A percentile compares a stretch with the other conserved stretches of the same genome.
phyloP scores from a whole-genome alignment of 37 sponge, comb jelly and placozoan genomes.

The Aphrocallistes beatrix region DNA sequence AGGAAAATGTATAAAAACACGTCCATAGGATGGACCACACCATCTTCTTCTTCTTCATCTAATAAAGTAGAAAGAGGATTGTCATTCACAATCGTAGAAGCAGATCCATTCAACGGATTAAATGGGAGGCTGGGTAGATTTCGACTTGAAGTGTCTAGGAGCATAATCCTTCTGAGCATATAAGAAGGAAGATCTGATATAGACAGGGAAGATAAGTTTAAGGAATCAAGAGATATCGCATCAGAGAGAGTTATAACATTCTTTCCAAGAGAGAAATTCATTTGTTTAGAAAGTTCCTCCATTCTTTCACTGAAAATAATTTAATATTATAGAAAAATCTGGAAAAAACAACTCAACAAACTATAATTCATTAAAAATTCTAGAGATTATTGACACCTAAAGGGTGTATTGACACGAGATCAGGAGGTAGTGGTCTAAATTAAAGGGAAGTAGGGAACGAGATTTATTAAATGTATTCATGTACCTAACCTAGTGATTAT shows the following conservation, averaged over 20 bases:
- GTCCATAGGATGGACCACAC: slow-evolving; percentile 7
- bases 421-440: too few relatives aligned
- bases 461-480: too few relatives aligned
- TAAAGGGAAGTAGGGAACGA: too few relatives aligned
- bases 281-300: neutral
- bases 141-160: neutral
- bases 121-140: neutral
- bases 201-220: neutral
- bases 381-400: too few relatives aligned
- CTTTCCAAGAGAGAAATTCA: neutral
- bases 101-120: neutral
- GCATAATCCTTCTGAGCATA: neutral
- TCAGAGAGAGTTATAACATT: neutral
- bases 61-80: neutral
- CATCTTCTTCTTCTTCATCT: neutral
- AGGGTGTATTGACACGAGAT: too few relatives aligned
- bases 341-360: too few relatives aligned
- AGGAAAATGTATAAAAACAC: neutral
- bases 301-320: too few relatives aligned
- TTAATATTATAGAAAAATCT: too few relatives aligned
- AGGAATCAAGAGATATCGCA: slow-evolving; percentile 5
- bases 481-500: too few relatives aligned
- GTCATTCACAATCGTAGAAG: neutral
- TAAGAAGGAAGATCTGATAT: neutral
- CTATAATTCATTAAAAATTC: too few relatives aligned